Evolutionary conservation across 2,797 vertebrate species (phyloP), one percentile per base, ranked within the genome.

Genomic region (Myripristis murdjan): DNA sequence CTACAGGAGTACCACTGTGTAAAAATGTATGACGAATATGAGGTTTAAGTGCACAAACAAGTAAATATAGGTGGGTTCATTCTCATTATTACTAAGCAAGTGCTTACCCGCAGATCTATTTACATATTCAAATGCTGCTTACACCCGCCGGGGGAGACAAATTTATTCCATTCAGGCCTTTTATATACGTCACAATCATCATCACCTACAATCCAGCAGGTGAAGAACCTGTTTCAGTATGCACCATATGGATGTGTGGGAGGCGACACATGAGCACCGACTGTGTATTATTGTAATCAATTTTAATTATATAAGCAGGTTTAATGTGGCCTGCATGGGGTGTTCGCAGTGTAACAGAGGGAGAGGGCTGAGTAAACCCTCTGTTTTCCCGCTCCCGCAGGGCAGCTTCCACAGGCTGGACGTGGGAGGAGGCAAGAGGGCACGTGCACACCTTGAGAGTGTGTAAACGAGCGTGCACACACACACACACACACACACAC

Each of bases 281-380:
- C 73, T 24, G 59, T 53, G 78, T 75, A 83, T 75, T 61, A 63
- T 70, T 78, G 65, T 83, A 85, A 89, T 90, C 85, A 87, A 81
- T 81, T 76, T 84, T 81, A 81, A 89, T 90, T 86, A 90, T 64
- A 73, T 73, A 86, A 55, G 46, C 69, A 26, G 39, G 73, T 57
- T 73, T 52, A 46, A 14, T 44, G 66, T 75, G 77, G 44, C 22
- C 18, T 58, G 68, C 77, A 73, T 47, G 28, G 20, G 33, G 68
- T 47, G 43, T 26, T 70, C 66, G 43, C 46, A 6, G 51, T 3
- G 44, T 55, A 59, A 51, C 10, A 33, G 55, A 66, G 55, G 12
- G 59, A 52, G 8, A 24, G 57, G 39, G 39, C 3, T 23, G 57
- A 46, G 35, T 54, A 54, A 68, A 49, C 18, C 28, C 59, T 41